Evolutionary conservation across 2,888 invertebrate genomes (phyloP).

Genomic region (Cepaea hortensis): DNA sequence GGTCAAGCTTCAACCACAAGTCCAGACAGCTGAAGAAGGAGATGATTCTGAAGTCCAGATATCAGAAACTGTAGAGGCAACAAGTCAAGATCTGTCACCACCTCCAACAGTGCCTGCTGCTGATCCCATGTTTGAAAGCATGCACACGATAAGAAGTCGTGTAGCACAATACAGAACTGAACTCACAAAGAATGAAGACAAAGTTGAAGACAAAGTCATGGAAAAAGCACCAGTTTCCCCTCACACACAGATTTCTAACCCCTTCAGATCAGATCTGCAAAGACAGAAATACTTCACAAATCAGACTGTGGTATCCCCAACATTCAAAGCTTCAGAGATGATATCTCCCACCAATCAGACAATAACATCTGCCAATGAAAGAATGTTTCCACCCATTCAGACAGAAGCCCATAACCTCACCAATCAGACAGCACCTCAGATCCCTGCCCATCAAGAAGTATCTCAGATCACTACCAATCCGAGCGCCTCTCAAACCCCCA

Average conservation of each 20-base stretch:
- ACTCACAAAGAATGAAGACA: slow-evolving; percentile 4
- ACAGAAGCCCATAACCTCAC: too few relatives aligned
- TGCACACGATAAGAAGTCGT: slow-evolving; percentile 7
- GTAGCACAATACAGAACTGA: slow-evolving; percentile 17
- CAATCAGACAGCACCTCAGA: too few relatives aligned
- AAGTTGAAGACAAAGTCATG: background rate
- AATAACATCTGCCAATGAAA: background rate
- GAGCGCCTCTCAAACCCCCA: too few relatives aligned
- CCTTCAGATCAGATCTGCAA: background rate
- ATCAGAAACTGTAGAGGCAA: too few relatives aligned
- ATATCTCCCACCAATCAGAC: background rate
- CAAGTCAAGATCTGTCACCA: background rate
- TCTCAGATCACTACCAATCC: too few relatives aligned
- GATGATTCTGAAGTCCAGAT: too few relatives aligned
- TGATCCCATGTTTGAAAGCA: slow-evolving; percentile 5
- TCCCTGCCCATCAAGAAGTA: too few relatives aligned
- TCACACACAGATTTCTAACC: background rate
- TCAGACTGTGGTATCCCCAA: background rate
- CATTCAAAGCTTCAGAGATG: background rate
- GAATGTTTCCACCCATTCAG: background rate
- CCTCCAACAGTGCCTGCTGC: background rate
- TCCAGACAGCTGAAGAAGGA: too few relatives aligned
- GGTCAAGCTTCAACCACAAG: background rate
- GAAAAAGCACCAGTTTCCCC: background rate
- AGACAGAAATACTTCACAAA: background rate